Percentiles rank a stretch among this genome's conserved stretches.
Conservation (phyloP, 2,797 vertebrate species). For the Myotis findleyi region DNA sequence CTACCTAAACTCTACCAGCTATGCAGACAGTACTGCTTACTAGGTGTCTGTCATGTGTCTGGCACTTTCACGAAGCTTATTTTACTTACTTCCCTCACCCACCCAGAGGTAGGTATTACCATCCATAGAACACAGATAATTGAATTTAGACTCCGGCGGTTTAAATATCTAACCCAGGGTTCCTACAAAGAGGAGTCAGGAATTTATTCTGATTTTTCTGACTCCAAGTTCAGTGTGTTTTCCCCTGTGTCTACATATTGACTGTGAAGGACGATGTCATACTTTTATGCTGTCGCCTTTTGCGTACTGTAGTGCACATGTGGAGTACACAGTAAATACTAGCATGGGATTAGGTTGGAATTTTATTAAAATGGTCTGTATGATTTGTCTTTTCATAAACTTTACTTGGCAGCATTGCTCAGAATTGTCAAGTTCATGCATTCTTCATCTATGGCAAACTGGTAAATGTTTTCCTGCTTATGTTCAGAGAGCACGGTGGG, state of each 20-base stretch:
- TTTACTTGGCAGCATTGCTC: not conserved
- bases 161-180: conserved; percentile 13
- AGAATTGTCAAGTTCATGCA: not conserved
- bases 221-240: not conserved
- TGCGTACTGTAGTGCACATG: not conserved
- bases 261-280: not conserved
- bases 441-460: not conserved
- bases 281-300: not conserved
- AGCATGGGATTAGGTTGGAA: not conserved
- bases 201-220: not conserved
- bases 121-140: not conserved
- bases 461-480: not conserved
- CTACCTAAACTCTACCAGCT: not conserved
- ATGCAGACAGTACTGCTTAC: not conserved
- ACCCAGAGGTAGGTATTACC: not conserved
- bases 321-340: not conserved
- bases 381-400: not conserved
- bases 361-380: not conserved
- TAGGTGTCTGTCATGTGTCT: not conserved
- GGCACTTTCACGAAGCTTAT: not conserved
- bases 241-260: not conserved
- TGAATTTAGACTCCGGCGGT: not conserved
- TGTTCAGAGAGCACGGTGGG: not conserved
- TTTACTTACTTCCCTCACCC: not conserved
- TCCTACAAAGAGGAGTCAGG: not conserved